Evolutionary conservation across 1,140 invertebrate genomes (phyloP).

Genomic region (Saccostrea cuccullata): DNA sequence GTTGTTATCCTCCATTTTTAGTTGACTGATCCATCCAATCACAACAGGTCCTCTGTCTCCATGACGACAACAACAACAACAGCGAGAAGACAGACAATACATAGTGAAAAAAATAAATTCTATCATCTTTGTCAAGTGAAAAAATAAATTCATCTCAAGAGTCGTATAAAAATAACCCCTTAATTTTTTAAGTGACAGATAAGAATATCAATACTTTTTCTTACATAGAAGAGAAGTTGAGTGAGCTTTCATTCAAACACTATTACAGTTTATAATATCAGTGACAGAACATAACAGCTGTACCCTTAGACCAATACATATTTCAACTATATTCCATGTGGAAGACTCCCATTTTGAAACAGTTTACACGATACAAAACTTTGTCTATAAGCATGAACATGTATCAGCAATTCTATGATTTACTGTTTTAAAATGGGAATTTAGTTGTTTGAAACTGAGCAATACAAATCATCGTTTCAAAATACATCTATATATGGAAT

Average conservation of each 20-base stretch:
- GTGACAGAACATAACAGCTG: background rate
- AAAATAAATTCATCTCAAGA: constrained; percentile 31
- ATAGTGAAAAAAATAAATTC: constrained; percentile 8
- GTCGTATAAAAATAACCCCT: constrained; percentile 1
- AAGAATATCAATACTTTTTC: background rate
- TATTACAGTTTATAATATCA: background rate
- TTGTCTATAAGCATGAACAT: no score
- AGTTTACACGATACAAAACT: background rate
- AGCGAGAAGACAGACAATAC: constrained; percentile 22
- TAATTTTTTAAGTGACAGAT: background rate
- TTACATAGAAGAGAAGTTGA: background rate
- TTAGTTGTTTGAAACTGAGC: no score
- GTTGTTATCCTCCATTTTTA: background rate
- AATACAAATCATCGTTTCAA: no score
- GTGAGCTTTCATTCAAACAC: background rate
- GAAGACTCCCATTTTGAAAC: background rate
- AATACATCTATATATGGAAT: no score
- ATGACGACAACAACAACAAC: background rate
- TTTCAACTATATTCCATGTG: background rate
- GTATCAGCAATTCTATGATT: no score
- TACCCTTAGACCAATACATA: background rate
- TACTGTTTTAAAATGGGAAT: no score
- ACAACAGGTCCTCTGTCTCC: background rate
- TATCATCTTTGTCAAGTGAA: constrained; percentile 10
- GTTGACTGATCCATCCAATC: background rate